These are phyloP conservation scores for Lithobates sylvaticus DNA, from an alignment of 2,797 vertebrate genomes.

Conservation along the genomic window DNA sequence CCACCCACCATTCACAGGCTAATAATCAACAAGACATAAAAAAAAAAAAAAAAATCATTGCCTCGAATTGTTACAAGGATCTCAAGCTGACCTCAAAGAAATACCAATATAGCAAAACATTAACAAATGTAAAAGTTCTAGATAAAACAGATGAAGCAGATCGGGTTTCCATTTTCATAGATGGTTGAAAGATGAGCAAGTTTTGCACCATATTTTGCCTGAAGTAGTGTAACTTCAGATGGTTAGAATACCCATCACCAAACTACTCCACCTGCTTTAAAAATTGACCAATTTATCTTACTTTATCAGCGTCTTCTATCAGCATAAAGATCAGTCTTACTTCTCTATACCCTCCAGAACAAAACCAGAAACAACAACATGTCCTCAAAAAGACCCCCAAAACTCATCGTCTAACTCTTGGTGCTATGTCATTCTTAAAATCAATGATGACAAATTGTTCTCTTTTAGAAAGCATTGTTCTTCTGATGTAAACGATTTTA, in stretches of 20 bases:
- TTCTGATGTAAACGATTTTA: no score
- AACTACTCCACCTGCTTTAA: slow-evolving; percentile 20
- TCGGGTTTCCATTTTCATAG: neutral
- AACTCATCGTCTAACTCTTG: neutral
- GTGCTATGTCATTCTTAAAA: slow-evolving; percentile 28
- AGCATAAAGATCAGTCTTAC: slow-evolving; percentile 4
- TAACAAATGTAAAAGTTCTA: no score
- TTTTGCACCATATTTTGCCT: slow-evolving; percentile 11
- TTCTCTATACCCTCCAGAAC: slow-evolving; percentile 35
- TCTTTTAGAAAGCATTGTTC: neutral
- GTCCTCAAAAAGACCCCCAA: slow-evolving; percentile 16
- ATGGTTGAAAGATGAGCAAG: slow-evolving; percentile 20
- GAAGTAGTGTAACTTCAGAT: slow-evolving; percentile 36
- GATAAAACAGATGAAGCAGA: neutral
- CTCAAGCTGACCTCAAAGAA: no score
- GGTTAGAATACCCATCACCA: neutral
- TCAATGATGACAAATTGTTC: slow-evolving; percentile 20
- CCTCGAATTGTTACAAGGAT: no score
- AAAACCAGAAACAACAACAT: slow-evolving; percentile 13
- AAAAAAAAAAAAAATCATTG: no score
- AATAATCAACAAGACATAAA: no score
- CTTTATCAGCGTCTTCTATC: slow-evolving; percentile 15
- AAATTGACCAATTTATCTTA: slow-evolving; percentile 26
- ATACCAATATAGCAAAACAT: no score
- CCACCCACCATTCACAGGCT: no score